Evolutionary conservation across 2,888 invertebrate genomes (phyloP), one percentile per base, ranked within the genome.

Genomic region (Dicyrtoma fusca): DNA sequence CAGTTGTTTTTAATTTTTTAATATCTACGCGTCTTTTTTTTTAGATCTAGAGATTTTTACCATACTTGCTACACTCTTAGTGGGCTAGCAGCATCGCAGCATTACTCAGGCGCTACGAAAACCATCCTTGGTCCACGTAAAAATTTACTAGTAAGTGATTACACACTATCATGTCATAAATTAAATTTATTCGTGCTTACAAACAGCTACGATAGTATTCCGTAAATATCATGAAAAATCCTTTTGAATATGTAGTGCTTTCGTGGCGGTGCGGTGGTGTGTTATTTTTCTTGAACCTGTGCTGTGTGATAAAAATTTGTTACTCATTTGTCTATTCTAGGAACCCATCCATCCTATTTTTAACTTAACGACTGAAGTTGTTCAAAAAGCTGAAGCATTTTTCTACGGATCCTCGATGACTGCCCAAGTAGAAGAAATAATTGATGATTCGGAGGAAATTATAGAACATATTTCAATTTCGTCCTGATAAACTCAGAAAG

Each of bases 21-120:
- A 10, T 17, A 49, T 45, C 3, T 34, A 34, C 34, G 34, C 34
- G 45, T 45, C 34, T 3, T 34, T 34, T 34, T 3, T 34, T 65
- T 6, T 85, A 94, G 94, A 82, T 88, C 88, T 63, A 87, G 91
- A 80, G 99, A 99, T 86, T 89, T 92, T 77, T 99, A 99, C 84
- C 99, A 99, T 84, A 97, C 97, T 0, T 98, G 98, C 84, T 99
- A 99, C 83, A 91, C 92, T 0, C 85, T 99, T 61, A 95, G 96
- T 84, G 99, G 99, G 3, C 86, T 99, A 59, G 92, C 97, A 17
- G 88, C 98, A 73, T 92, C 97, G 1, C 99, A 99, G 83, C 91
- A 94, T 83, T 87, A 83, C 80, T 84, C 82, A 77, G 85, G 82
- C 72, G 84, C 81, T 73, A 81, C 82, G 70, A 80, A 83, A 44